Evolutionary conservation across 2,888 invertebrate genomes (phyloP), one percentile per base, ranked within the genome.

Genomic region (Calameuta idolon): DNA sequence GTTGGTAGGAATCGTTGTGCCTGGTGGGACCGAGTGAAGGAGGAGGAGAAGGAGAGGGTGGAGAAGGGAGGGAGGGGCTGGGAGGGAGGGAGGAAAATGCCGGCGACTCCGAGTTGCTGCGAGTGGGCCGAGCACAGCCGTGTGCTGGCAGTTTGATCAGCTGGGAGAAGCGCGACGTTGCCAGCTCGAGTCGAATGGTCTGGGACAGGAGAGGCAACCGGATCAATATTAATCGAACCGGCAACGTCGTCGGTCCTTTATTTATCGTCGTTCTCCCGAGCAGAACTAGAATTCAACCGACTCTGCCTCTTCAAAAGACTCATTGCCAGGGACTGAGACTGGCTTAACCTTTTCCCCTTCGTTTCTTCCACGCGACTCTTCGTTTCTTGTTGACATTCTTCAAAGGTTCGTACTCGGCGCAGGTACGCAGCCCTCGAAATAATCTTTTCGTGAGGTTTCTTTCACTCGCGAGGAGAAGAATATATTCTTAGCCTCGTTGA

Each of bases 221-320:
- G 89, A 89, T 89, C 89, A 89, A 89, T 88, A 89, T 83, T 83
- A 76, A 80, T 34, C 79, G 80, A 87, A 80, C 84, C 75, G 90
- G 87, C 90, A 90, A 90, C 89, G 77, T 75, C 79, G 90, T 85
- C 71, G 75, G 73, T 79, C 75, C 84, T 86, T 69, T 79, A 78
- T 78, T 78, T 76, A 75, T 75, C 86, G 77, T 77, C 12, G 79
- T 82, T 77, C 78, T 75, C 83, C 82, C 82, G 82, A 81, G 82
- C 79, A 80, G 84, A 37, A 15, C 37, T 37, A 37, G 37, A 15
- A 37, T 37, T 37, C 37, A 37, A 4, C 12, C 15, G 37, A 12
- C 33, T 33, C 69, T 33, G 69, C 33, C n/a, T 33, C 15, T 69
- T 33, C 15, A 4, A 69, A 1, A 69, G 69, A 69, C 69, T 69